Base-by-base conservation (phyloP, 2,888 invertebrate species). In the Drosophila atroscutellata region DNA sequence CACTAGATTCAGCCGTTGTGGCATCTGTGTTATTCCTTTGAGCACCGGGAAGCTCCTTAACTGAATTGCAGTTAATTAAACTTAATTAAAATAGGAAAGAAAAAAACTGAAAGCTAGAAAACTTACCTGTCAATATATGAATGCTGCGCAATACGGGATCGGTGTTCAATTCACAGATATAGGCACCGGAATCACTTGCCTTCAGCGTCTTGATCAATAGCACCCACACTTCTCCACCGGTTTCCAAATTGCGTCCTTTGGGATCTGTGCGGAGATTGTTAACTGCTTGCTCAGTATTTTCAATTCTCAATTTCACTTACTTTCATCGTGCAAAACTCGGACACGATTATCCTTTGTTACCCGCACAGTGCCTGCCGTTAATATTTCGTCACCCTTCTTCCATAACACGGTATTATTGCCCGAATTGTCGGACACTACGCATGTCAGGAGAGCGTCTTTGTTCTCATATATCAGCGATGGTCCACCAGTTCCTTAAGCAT, bases 151-250 rank as follows among this genome's bases (percentile, higher is more conserved):
- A 94, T 1, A 96, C 95, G 0, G 97, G 97, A 81, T 95, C 95
- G 20, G 96, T 96, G 93, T 97, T 97, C 24, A 97, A 95, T 93
- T 97, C 97, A 86, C 97, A 97, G 81, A 96, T 95, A 92, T 97
- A 97, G 39, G 96, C 94, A 2, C 97, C 97, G 0, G 96, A 95
- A 91, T 97, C 97, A 0, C 95, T 94, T 0, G 95, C 93, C 86
- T 94, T 95, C 20, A 96, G 95, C 24, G 94, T 94, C 90, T 95
- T 95, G 88, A 97, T 96, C 74, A 96, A 95, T 56, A 97, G 94
- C 49, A 97, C 97, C 97, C 97, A 97, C 20, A 97, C 97, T 90
- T 97, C 97, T 0, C 97, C 97, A 3, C 96, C 97, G 89, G 82
- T 84, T 20, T 86, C 89, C 69, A 77, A 37, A 42, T 87, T 80